A percentile compares a stretch with the other conserved stretches of the same genome.
phyloP scores from a whole-genome alignment of 30 jellyfish, hydroid and myxozoan species.

The Clytia hemisphaerica region DNA sequence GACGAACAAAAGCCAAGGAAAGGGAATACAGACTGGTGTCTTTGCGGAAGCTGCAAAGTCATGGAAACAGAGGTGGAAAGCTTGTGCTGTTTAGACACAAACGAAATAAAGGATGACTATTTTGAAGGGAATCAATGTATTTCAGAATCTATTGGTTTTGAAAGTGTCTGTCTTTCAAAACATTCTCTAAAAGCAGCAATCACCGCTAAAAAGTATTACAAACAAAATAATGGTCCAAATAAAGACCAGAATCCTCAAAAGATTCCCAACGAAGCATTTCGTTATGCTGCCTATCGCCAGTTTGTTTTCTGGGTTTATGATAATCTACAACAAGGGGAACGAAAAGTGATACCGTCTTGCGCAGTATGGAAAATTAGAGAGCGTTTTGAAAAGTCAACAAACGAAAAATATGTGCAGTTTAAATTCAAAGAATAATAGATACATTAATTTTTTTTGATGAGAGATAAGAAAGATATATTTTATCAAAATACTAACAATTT shows the following conservation, averaged over 20 bases:
- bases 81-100: slow-evolving; percentile 9
- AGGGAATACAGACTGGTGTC: slow-evolving; percentile 20
- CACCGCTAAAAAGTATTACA: slow-evolving; percentile 15
- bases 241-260: too few species aligned
- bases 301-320: slow-evolving; percentile 29
- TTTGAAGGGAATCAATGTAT: slow-evolving; percentile 10
- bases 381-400: background rate
- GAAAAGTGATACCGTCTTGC: slow-evolving; percentile 35
- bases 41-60: slow-evolving; percentile 5
- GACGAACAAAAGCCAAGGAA: too few species aligned
- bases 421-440: slow-evolving; percentile 9
- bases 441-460: too few species aligned
- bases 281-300: slow-evolving; percentile 24
- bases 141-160: slow-evolving; percentile 14
- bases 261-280: slow-evolving; percentile 1
- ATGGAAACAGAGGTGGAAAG: slow-evolving; percentile 28
- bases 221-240: slow-evolving; percentile 1
- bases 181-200: slow-evolving; percentile 18
- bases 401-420: slow-evolving; percentile 16
- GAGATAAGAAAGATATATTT: too few species aligned
- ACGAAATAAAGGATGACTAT: background rate
- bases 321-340: slow-evolving; percentile 10
- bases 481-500: too few species aligned
- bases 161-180: too few species aligned
- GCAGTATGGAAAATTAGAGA: slow-evolving; percentile 32